Evolutionary conservation across 2,797 vertebrate genomes (phyloP), one percentile per base, ranked within the genome.

Genomic region (Artibeus jamaicensis): DNA sequence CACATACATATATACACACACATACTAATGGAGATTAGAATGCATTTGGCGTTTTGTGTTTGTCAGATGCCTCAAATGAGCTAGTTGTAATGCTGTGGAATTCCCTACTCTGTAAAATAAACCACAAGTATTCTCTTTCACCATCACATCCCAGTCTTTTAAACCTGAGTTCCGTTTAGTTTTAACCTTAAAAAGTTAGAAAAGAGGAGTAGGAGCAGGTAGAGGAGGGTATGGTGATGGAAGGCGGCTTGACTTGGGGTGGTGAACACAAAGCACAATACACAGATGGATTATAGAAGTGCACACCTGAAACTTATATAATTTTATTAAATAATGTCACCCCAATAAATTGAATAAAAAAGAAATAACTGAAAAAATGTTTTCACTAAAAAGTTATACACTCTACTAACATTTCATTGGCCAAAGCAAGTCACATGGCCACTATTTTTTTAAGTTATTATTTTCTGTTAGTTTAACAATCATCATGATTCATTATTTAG

Each of bases 401-500:
- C 22, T 78, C 76, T 53, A 15, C 76, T 53, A 78, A 78, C 11
- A 2, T 53, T 53, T 55, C 21, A 53, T 26, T 78, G 50, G 76
- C 48, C n/a, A 53, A 55, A 78, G 14, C 14, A 79, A 53, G 76
- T 55, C 12, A 24, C n/a, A 55, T 37, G 76, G 2, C 34, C 34
- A 55, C 34, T 79, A 39, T 55, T 34, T 77, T 73, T 74, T 77
- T 26, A 11, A 57, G 24, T 89, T 82, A 50, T 83, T 95, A 29
- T 74, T 81, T 94, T 85, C 86, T 77, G 19, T 92, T 55, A 73
- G 26, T 46, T 92, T 93, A 89, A 83, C 78, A 93, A 78, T 94
- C 21, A 71, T 77, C 29, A 44, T 62, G 24, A 85, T 62, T 96
- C 81, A 78, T 57, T 70, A 65, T 92, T 93, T 53, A 77, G 44